Conservation (phyloP, 1,140 invertebrate genomes). For the Euura saliciscinereae region DNA sequence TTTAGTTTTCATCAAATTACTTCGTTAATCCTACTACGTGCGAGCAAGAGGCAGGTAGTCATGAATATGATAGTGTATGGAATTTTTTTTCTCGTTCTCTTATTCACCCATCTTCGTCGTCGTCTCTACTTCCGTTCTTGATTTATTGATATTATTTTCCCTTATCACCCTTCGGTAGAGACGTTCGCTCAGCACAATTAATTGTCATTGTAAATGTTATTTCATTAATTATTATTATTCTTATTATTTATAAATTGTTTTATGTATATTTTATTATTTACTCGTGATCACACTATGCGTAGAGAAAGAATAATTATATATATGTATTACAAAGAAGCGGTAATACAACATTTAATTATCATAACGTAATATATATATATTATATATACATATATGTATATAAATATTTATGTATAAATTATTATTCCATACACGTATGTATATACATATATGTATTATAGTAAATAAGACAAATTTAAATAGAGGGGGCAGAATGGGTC, state of each 20-base stretch:
- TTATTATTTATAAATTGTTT: constrained; percentile 38
- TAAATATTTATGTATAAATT: constrained; percentile 15
- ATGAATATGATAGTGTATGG: constrained; percentile 17
- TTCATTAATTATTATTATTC: too few species aligned
- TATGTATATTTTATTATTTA: constrained; percentile 23
- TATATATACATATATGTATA: background rate
- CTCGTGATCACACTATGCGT: constrained; percentile 43
- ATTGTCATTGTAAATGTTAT: constrained; percentile 28
- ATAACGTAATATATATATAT: constrained; percentile 37
- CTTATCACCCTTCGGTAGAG: too few species aligned
- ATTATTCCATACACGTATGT: background rate
- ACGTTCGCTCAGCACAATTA: constrained; percentile 10
- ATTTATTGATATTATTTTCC: constrained; percentile 10
- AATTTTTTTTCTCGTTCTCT: background rate
- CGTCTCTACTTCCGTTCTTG: background rate
- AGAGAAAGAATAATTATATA: constrained; percentile 36
- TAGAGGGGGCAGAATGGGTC: constrained; percentile 19
- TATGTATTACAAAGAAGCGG: constrained; percentile 52
- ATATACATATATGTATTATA: constrained; percentile 33
- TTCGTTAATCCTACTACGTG: constrained; percentile 20
- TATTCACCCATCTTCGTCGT: background rate
- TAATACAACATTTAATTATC: constrained; percentile 53
- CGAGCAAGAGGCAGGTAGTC: constrained; percentile 21
- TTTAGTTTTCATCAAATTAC: constrained; percentile 4
- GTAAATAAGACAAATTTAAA: constrained; percentile 28